Conservation (phyloP, 2,113 vertebrate species). For the Mus musculus region GRCm39 chr1:71153001-71153500, state of each 20-base stretch:
- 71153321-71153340: background rate
- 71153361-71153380: background rate
- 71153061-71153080: background rate
- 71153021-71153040: background rate
- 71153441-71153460: slow-evolving; percentile 12
- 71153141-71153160: background rate
- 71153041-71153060: background rate
- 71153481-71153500: background rate
- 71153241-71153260: background rate
- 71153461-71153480: background rate
- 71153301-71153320: background rate
- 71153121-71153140: background rate
- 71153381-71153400: background rate
- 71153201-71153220: too few relatives aligned
- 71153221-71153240: background rate
- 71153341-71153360: background rate
- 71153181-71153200: background rate
- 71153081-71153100: background rate
- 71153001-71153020: background rate
- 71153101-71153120: background rate
- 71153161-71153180: background rate
- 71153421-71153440: background rate
- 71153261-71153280: background rate
- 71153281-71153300: background rate
- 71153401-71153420: background rate